phyloP scores from a whole-genome alignment of 2,797 vertebrate species.

The Philypnodon macrostomus region DNA sequence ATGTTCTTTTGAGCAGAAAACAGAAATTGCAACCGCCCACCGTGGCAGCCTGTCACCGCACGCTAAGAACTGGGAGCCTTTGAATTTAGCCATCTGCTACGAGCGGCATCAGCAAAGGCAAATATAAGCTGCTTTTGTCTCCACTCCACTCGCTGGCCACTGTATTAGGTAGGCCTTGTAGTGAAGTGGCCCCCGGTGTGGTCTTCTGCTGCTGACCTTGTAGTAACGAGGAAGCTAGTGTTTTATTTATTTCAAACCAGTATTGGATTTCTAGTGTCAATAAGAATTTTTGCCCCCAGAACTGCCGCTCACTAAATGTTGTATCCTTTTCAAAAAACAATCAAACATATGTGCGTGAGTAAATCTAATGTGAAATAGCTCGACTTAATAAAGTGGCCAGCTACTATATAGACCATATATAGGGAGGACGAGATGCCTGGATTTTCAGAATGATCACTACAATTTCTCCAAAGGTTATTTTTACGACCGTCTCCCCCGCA shows the following conservation, averaged over 20 bases:
- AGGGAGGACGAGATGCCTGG: not conserved
- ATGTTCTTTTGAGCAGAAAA: constrained; percentile 51
- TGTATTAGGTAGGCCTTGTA: no score
- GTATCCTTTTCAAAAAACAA: no score
- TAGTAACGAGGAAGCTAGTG: no score
- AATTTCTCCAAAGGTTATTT: constrained; percentile 49
- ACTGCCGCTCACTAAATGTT: no score
- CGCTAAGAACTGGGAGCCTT: constrained; percentile 58
- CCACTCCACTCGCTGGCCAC: not conserved
- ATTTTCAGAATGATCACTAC: constrained; percentile 29
- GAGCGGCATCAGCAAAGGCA: constrained; percentile 37
- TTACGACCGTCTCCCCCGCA: constrained; percentile 30
- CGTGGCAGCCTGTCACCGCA: constrained; percentile 57
- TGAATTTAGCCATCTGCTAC: constrained; percentile 66
- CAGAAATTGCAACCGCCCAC: constrained; percentile 64
- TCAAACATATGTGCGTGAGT: no score
- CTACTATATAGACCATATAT: not conserved
- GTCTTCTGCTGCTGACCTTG: no score
- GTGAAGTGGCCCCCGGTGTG: no score
- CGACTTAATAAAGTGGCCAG: no score
- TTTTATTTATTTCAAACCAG: no score
- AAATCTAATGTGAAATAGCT: no score
- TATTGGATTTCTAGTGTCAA: no score
- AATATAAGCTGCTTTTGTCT: constrained; percentile 31
- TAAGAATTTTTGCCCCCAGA: no score